A percentile compares a stretch with the other conserved stretches of the same genome.
Conservation (phyloP, 1,140 invertebrate species). For the Nautilus pompilius region DNA sequence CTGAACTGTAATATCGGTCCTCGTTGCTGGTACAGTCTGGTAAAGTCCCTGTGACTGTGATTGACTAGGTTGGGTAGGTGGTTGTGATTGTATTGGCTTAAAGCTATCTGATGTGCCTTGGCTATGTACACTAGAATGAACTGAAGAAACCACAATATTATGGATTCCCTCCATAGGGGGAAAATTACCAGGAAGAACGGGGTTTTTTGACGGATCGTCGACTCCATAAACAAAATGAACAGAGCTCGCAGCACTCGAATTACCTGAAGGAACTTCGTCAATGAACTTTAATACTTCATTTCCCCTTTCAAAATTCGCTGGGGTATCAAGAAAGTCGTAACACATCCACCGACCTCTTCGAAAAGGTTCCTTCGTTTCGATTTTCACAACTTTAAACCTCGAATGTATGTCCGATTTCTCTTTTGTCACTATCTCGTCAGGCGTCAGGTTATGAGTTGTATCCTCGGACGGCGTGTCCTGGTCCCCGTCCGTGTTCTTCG, state of each 20-base stretch:
- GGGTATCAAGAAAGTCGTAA: constrained; percentile 90
- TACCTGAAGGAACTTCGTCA: constrained; percentile 31
- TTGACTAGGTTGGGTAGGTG: constrained; percentile 24
- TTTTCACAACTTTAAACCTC: constrained; percentile 91
- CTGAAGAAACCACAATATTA: background rate
- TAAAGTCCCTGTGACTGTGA: background rate
- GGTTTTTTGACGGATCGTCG: constrained; percentile 46
- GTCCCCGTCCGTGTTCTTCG: constrained; percentile 45
- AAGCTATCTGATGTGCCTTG: constrained; percentile 11
- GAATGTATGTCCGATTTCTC: constrained; percentile 22
- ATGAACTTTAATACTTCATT: constrained; percentile 21
- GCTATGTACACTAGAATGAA: background rate
- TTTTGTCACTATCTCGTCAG: constrained; percentile 29
- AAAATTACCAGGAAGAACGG: constrained; percentile 15
- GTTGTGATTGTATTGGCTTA: constrained; percentile 22
- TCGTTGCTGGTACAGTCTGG: background rate
- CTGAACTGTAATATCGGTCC: background rate
- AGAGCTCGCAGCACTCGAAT: constrained; percentile 41
- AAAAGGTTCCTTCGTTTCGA: constrained; percentile 87
- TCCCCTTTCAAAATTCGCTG: constrained; percentile 43
- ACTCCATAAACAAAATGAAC: constrained; percentile 42
- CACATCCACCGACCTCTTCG: constrained; percentile 90
- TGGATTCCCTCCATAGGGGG: background rate
- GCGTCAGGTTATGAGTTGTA: constrained; percentile 17
- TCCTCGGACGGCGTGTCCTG: constrained; percentile 35